Evolutionary conservation across 2,113 vertebrate genomes (phyloP), one percentile per base, ranked within the genome.

Genomic region (Sebastes fasciatus): DNA sequence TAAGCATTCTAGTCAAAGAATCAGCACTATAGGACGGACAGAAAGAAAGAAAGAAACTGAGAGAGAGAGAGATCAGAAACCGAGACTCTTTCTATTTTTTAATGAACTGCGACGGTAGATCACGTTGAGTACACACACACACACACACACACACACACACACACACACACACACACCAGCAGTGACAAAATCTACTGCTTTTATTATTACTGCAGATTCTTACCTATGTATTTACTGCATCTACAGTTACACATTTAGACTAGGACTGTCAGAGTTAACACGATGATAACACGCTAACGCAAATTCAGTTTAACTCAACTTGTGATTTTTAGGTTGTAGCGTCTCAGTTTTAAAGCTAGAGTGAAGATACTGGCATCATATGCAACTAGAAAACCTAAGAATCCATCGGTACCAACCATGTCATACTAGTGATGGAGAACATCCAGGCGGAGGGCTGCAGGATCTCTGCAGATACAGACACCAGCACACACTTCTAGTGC

Each of bases 1-100:
- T 92, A 92, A 92, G 92, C 92, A 92, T 85, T 92, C 88, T 74
- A 57, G 83, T 80, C 57, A 78, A 85, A 77, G 91, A 91, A 90
- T 92, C 91, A 93, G 91, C 91, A 92, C 74, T 82, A 85, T 69
- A 21, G 57, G 76, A 81, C 1, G 34, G 64, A 77, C 1, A 77
- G 74, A 72, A 54, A 80, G 60, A 60, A 21, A 75, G 46, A 8
- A 52, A 26, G n/a, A 46, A 45, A 13, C 26, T 26, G 26, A 49
- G 13, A 4, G 62, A 6, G 48, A 48, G 16, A 13, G 46, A 87
- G 46, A 83, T 65, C 14, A 81, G 17, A 86, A 63, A 58, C 3
- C 2, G 34, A 70, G 64, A 11, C 34, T 8, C 65, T 54, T 26
- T 45, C 26, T 4, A 3, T 46, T 58, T 66, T 61, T 61, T 70